These are phyloP conservation scores for Spicauda simplicius DNA, from an alignment of 2,888 invertebrate species.

Conservation along the genomic window DNA sequence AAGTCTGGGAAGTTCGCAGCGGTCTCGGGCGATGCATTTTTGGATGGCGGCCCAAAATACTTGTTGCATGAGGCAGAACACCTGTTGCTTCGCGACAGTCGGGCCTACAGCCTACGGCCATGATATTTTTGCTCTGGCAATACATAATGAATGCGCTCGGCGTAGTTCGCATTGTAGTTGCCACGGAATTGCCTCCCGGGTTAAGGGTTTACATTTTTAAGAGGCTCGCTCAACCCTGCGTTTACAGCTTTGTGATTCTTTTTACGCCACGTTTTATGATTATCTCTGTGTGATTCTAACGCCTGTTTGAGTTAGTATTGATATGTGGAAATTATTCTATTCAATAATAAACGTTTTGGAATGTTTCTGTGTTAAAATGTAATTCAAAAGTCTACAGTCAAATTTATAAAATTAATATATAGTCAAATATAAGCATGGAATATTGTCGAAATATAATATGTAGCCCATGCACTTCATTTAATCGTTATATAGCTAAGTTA, in stretches of 20 bases:
- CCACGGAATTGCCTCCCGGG: slow-evolving; percentile 47
- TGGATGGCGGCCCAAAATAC: slow-evolving; percentile 80
- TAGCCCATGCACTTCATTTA: no score
- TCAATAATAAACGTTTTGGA: no score
- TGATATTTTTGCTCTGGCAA: slow-evolving; percentile 75
- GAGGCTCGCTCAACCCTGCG: slow-evolving; percentile 34
- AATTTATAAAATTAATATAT: no score
- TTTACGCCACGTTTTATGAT: slow-evolving; percentile 16
- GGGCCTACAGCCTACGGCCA: slow-evolving; percentile 53
- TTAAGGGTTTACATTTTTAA: slow-evolving; percentile 51
- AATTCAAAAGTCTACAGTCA: no score
- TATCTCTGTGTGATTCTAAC: neutral
- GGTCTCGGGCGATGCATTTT: slow-evolving; percentile 78
- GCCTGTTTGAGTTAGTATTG: no score
- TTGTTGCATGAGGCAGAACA: slow-evolving; percentile 76
- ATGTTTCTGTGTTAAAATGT: no score
- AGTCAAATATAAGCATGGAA: no score
- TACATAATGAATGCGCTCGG: slow-evolving; percentile 81
- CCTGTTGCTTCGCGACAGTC: slow-evolving; percentile 65
- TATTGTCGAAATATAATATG: no score
- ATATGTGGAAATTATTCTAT: no score
- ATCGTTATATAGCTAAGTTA: no score
- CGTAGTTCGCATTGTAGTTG: slow-evolving; percentile 68
- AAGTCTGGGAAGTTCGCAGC: slow-evolving; percentile 59
- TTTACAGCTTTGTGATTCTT: slow-evolving; percentile 16